phyloP scores from a whole-genome alignment of 2,888 invertebrate genomes.

The Emesis furor region DNA sequence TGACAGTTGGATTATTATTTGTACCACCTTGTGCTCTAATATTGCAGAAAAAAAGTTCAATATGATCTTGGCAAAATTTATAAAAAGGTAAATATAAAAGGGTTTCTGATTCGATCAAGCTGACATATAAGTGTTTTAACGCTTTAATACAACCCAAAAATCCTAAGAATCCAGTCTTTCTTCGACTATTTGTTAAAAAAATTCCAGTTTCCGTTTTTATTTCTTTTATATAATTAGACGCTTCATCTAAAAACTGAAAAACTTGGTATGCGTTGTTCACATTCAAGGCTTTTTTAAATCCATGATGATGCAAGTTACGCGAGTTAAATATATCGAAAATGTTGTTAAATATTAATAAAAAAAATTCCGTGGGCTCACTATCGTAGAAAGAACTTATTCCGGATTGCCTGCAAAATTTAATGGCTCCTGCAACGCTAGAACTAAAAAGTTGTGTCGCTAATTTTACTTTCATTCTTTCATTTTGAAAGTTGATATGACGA shows the following conservation, averaged over 20 bases:
- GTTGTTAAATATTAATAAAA: conserved; percentile 1
- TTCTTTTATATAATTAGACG: no score
- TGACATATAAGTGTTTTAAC: neutral
- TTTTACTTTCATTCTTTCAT: conserved; percentile 11
- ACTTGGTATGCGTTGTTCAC: no score
- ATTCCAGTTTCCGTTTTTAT: neutral
- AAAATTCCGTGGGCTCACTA: neutral
- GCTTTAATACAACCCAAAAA: neutral
- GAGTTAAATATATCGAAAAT: conserved; percentile 4
- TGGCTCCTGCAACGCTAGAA: neutral
- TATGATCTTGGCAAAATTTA: conserved; percentile 33
- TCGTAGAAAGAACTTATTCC: neutral
- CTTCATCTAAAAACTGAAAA: no score
- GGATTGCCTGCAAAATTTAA: neutral
- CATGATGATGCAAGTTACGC: no score
- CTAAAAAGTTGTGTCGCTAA: conserved; percentile 10
- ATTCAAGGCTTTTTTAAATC: no score
- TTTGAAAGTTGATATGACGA: neutral
- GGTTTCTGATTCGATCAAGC: neutral
- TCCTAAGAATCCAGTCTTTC: neutral
- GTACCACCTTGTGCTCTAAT: conserved; percentile 42
- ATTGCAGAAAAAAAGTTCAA: conserved; percentile 46
- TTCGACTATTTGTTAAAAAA: conserved; percentile 3
- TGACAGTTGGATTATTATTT: conserved; percentile 48
- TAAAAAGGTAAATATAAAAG: neutral